These are phyloP conservation scores for Drosophila orosa DNA, from an alignment of 1,140 invertebrate species.

Conservation along the genomic window DNA sequence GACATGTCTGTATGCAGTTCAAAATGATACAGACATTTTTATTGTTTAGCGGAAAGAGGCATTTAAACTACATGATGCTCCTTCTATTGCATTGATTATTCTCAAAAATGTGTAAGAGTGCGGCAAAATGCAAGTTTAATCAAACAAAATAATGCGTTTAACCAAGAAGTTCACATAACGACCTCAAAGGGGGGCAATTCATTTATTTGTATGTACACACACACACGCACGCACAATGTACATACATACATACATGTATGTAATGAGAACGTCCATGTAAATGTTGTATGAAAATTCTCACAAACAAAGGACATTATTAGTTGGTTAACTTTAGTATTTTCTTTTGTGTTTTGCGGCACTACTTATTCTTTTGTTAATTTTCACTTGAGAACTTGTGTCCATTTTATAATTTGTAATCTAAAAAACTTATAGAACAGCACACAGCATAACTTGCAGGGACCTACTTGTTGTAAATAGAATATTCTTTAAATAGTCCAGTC, in stretches of 20 bases:
- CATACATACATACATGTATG: constrained; percentile 25
- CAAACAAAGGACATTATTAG: constrained; percentile 11
- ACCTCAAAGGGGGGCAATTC: constrained; percentile 36
- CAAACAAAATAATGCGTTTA: constrained; percentile 22
- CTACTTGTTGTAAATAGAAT: constrained; percentile 20
- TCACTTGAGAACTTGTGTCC: neutral
- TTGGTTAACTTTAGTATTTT: no score
- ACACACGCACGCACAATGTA: constrained; percentile 14
- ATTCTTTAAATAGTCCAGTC: constrained; percentile 22
- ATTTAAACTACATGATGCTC: neutral
- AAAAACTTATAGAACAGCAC: neutral
- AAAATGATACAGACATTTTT: constrained; percentile 16
- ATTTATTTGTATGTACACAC: constrained; percentile 33
- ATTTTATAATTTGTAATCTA: neutral
- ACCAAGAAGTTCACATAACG: constrained; percentile 32
- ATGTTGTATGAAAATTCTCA: constrained; percentile 11
- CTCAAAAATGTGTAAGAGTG: neutral
- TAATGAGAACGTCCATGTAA: constrained; percentile 24
- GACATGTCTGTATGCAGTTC: constrained; percentile 37
- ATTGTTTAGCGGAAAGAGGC: neutral
- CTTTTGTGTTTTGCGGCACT: neutral
- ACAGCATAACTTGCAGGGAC: neutral
- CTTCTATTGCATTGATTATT: constrained; percentile 22
- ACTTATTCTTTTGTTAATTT: neutral
- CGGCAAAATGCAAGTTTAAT: neutral